Evolutionary conservation across 2,888 invertebrate genomes (phyloP), one percentile per base, ranked within the genome.

Genomic region (Teinopalpus imperialis): DNA sequence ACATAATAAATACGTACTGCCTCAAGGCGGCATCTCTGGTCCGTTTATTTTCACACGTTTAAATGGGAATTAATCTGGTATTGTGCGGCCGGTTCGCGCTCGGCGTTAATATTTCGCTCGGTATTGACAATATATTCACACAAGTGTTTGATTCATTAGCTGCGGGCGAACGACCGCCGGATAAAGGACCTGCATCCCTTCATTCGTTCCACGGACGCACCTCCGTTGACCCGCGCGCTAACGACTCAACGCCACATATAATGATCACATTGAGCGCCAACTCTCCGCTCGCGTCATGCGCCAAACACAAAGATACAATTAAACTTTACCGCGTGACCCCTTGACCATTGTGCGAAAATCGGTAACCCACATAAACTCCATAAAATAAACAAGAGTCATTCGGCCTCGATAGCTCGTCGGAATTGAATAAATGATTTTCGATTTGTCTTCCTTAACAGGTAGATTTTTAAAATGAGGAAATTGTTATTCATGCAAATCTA

Each of bases 141-240:
- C 72, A 79, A 71, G 69, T 69, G 70, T 76, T 76, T 74, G 83
- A 86, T 85, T 87, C 85, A 87, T 88, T 86, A 87, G 74, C 75
- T 52, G 63, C 64, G 53, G 83, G 82, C 74, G 72, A 87, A 86
- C 72, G 86, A 79, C 83, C 86, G 60, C 45, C 51, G 68, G 57
- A 83, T 83, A 87, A 86, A 83, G 74, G 77, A 75, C 66, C 68
- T 76, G 77, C 74, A 76, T 75, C 78, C 74, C 66, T 73, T 64
- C 75, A 74, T 78, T 81, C 78, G 78, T 75, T 75, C 73, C 73
- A 62, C 73, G 70, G 72, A 71, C 76, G 75, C 76, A 78, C 75
- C 80, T 79, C 59, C 60, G 60, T 61, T 78, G 81, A 82, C 79
- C 81, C 73, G 69, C 69, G 21, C 34, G 42, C 74, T 81, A 85